Conservation (phyloP, 2,888 invertebrate species). For the Acanthosepion esculentum region DNA sequence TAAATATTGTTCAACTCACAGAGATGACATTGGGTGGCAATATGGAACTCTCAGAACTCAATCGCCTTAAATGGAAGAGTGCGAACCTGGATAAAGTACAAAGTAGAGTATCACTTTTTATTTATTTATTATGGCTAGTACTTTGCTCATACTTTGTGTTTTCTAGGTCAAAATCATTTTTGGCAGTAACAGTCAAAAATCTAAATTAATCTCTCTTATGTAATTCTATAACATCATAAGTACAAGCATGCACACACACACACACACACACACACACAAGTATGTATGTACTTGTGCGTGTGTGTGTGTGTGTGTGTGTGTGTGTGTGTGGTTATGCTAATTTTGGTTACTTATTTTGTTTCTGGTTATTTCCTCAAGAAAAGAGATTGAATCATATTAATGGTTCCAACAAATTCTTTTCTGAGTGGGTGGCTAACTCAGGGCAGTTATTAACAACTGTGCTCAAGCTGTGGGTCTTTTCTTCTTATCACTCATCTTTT, state of each 20-base stretch:
- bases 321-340: neutral
- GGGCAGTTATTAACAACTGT: neutral
- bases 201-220: neutral
- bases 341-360: neutral
- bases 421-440: neutral
- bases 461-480: neutral
- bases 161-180: neutral
- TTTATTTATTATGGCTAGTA: neutral
- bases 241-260: neutral
- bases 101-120: neutral
- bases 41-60: conserved; percentile 60
- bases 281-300: neutral
- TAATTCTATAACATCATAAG: neutral
- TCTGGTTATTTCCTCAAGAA: neutral
- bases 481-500: neutral
- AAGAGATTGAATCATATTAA: neutral
- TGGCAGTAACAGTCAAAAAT: neutral
- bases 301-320: neutral
- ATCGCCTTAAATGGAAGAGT: conserved; percentile 65
- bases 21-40: conserved; percentile 72
- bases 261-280: too few relatives aligned
- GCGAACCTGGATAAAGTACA: neutral
- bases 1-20: conserved; percentile 61
- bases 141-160: too few relatives aligned
- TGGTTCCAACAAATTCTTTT: neutral